These are phyloP conservation scores for Campaea margaritaria DNA, from an alignment of 2,888 invertebrate genomes.

Conservation along the genomic window DNA sequence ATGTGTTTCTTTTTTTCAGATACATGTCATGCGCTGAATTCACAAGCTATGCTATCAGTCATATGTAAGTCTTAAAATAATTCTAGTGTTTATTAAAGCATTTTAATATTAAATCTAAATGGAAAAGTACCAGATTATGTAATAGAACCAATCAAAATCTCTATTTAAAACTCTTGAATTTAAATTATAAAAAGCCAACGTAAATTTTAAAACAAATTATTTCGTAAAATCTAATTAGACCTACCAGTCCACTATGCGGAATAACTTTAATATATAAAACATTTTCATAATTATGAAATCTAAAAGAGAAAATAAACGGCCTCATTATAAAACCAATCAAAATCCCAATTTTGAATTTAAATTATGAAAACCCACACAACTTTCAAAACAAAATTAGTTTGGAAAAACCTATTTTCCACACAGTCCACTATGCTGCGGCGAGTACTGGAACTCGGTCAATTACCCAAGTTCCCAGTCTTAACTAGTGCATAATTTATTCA, in stretches of 20 bases:
- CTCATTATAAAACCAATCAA: too few species aligned
- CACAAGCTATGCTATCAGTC: constrained; percentile 78
- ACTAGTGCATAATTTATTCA: constrained; percentile 70
- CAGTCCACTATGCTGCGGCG: constrained; percentile 38
- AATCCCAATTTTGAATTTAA: too few species aligned
- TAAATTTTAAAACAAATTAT: too few species aligned
- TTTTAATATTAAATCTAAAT: not conserved
- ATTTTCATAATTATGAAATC: too few species aligned
- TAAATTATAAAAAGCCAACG: too few species aligned
- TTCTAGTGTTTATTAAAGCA: not conserved
- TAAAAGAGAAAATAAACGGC: too few species aligned
- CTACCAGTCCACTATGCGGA: too few species aligned
- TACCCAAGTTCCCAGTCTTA: constrained; percentile 58
- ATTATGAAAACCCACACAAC: not conserved
- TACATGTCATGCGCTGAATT: constrained; percentile 82
- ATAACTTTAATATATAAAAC: too few species aligned
- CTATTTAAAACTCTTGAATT: too few species aligned
- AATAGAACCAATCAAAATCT: too few species aligned
- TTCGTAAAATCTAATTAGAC: too few species aligned
- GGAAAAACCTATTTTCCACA: not conserved
- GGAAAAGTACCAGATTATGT: too few species aligned
- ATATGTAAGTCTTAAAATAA: constrained; percentile 65
- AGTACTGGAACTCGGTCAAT: constrained; percentile 50
- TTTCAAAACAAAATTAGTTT: not conserved
- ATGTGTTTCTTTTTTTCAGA: constrained; percentile 65